These are phyloP conservation scores for Pectinophora gossypiella DNA, from an alignment of 1,140 invertebrate genomes.

Conservation along the genomic window DNA sequence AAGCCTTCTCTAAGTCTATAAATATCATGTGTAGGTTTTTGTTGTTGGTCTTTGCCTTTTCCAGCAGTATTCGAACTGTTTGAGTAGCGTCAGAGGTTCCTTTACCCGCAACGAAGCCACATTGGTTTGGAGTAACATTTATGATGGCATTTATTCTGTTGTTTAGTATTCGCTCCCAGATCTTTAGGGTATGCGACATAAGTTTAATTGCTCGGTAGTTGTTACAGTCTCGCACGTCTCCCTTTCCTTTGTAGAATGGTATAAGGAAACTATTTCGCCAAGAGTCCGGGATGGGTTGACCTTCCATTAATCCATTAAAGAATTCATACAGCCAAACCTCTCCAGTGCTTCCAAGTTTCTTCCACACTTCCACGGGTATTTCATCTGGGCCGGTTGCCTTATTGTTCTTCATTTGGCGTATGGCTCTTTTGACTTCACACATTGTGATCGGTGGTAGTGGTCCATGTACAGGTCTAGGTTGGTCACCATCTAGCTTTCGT, in stretches of 20 bases:
- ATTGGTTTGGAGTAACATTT: neutral
- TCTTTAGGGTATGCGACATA: neutral
- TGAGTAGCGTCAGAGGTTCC: neutral
- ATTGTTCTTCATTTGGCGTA: neutral
- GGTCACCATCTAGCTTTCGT: neutral
- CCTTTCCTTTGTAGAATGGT: neutral
- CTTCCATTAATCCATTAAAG: neutral
- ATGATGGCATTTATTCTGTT: neutral
- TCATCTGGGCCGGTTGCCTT: neutral
- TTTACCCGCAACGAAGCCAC: neutral
- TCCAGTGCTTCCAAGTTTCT: neutral
- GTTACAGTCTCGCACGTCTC: neutral
- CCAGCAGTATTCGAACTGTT: neutral
- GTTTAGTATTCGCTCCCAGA: constrained; percentile 4
- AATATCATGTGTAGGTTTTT: neutral
- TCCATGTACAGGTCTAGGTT: neutral
- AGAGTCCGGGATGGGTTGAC: neutral
- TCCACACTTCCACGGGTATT: neutral
- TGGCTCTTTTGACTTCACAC: neutral
- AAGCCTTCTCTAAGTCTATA: neutral
- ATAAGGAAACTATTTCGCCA: neutral
- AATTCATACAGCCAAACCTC: neutral
- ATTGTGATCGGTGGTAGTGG: neutral
- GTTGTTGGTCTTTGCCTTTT: neutral
- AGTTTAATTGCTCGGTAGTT: constrained; percentile 2